Percentiles rank a stretch among this genome's conserved stretches.
phyloP scores from a whole-genome alignment of 1,140 invertebrate species.

The Drosophila eugracilis region DNA sequence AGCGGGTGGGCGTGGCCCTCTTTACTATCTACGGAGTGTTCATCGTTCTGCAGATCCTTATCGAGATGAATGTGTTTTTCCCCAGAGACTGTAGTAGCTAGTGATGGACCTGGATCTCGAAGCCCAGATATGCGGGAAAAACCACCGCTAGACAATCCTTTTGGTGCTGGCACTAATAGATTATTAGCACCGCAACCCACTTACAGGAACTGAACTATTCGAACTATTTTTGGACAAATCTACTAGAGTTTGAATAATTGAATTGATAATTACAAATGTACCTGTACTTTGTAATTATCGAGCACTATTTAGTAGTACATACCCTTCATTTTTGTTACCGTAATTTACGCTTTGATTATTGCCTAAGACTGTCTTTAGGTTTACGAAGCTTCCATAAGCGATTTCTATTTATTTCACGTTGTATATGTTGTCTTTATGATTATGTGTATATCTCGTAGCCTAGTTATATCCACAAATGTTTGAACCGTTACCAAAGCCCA shows the following conservation, averaged over 20 bases:
- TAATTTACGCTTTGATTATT: conserved; percentile 21
- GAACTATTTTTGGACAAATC: background rate
- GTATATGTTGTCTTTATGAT: conserved; percentile 45
- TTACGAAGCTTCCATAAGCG: conserved; percentile 17
- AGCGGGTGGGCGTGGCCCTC: conserved; percentile 87
- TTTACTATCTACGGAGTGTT: conserved; percentile 88
- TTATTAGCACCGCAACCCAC: background rate
- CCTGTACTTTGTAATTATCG: background rate
- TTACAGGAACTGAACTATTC: background rate
- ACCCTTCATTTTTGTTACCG: conserved; percentile 5
- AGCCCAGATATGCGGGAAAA: background rate
- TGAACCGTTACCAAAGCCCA: conserved; percentile 70
- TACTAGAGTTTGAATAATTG: background rate
- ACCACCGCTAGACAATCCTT: background rate
- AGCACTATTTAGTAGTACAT: background rate
- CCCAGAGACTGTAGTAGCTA: conserved; percentile 67
- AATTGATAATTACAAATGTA: background rate
- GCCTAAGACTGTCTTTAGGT: conserved; percentile 67
- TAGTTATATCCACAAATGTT: conserved; percentile 49
- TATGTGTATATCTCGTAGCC: conserved; percentile 16
- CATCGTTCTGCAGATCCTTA: conserved; percentile 79
- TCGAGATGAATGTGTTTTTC: conserved; percentile 84
- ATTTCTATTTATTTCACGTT: conserved; percentile 40
- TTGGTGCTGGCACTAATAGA: conserved; percentile 42
- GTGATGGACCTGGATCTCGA: background rate